Percentiles rank a stretch among this genome's conserved stretches.
Evolutionary conservation across 2,888 invertebrate genomes (phyloP).

Genomic region (Helicoverpa assulta): DNA sequence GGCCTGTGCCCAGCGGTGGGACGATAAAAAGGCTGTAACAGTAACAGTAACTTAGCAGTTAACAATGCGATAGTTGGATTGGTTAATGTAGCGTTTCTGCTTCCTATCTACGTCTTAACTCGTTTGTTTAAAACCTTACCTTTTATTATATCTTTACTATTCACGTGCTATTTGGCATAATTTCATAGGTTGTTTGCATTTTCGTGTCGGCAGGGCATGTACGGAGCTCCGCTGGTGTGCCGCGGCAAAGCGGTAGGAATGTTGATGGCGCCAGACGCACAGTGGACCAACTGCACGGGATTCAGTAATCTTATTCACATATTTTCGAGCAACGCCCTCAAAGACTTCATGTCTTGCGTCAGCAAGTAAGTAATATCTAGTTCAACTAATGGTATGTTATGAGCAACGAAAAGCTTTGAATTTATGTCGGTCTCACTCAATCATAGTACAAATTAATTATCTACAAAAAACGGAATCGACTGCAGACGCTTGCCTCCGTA

Average conservation of each 20-base stretch:
- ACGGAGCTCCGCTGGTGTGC: conserved; percentile 82
- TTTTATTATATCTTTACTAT: no score
- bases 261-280: conserved; percentile 83
- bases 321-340: conserved; percentile 64
- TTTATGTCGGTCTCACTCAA: not conserved
- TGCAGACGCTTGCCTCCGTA: no score
- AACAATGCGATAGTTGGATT: no score
- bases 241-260: conserved; percentile 74
- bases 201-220: conserved; percentile 78
- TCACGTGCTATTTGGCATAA: no score
- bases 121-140: no score
- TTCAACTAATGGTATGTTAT: not conserved
- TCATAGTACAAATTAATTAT: no score
- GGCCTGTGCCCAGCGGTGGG: no score
- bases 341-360: conserved; percentile 74
- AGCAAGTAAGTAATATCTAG: conserved; percentile 65
- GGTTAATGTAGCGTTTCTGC: no score
- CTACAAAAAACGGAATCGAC: no score
- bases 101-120: no score
- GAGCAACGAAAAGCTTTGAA: not conserved
- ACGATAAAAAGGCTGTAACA: no score
- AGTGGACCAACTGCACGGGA: conserved; percentile 86
- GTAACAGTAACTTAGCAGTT: no score
- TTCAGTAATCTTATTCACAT: conserved; percentile 75
- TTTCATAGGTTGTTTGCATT: not conserved